These are phyloP conservation scores for Phalacrocorax aristotelis DNA, from an alignment of 2,113 vertebrate species.

Conservation along the genomic window DNA sequence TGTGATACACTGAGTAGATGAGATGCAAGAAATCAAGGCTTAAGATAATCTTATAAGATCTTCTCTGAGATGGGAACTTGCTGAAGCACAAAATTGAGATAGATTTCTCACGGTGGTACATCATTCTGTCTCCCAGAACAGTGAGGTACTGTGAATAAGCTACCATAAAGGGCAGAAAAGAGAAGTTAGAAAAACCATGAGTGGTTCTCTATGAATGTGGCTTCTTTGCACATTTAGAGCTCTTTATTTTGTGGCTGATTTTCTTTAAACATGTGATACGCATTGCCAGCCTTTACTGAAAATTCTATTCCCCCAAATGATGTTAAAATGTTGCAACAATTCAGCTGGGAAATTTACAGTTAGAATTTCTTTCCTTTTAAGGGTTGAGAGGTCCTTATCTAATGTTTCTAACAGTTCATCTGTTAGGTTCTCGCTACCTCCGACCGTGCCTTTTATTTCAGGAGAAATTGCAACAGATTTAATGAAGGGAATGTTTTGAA, in stretches of 20 bases:
- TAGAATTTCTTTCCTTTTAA: slow-evolving; percentile 48
- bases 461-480: slow-evolving; percentile 62
- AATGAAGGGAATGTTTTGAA: slow-evolving; percentile 65
- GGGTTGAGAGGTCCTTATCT: slow-evolving; percentile 57
- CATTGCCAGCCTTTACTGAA: neutral
- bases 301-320: slow-evolving; percentile 35
- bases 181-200: neutral
- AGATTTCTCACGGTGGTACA: neutral
- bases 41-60: neutral
- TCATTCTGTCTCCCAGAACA: neutral
- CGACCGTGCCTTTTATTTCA: slow-evolving; percentile 57
- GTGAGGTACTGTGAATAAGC: neutral
- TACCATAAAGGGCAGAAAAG: neutral
- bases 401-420: slow-evolving; percentile 52
- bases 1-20: neutral
- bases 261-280: neutral
- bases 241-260: neutral
- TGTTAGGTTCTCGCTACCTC: slow-evolving; percentile 14
- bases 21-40: neutral
- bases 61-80: neutral
- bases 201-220: neutral
- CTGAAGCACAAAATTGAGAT: neutral
- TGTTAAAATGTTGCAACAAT: slow-evolving; percentile 49
- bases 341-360: slow-evolving; percentile 42
- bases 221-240: neutral